These are phyloP conservation scores for Turnix velox DNA, from an alignment of 2,113 vertebrate species.

Conservation along the genomic window DNA sequence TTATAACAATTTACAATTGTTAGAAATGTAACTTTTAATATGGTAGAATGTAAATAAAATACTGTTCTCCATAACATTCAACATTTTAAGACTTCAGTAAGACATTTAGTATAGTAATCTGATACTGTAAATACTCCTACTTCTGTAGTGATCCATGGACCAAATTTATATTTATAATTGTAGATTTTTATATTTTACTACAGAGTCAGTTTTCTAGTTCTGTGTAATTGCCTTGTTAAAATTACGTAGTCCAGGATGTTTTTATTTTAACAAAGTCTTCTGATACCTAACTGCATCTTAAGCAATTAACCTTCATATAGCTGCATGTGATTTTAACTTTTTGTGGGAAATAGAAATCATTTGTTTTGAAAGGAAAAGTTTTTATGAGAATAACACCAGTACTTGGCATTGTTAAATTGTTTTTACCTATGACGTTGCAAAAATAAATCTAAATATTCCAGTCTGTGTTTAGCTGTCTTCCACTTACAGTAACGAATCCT, in stretches of 20 bases:
- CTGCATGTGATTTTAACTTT: slow-evolving; percentile 85
- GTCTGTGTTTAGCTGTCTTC: not conserved
- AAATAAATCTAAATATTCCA: slow-evolving; percentile 77
- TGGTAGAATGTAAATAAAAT: slow-evolving; percentile 82
- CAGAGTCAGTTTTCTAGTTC: slow-evolving; percentile 89
- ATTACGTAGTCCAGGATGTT: slow-evolving; percentile 76
- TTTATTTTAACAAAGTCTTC: slow-evolving; percentile 74
- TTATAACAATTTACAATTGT: slow-evolving; percentile 78
- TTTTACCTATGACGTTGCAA: slow-evolving; percentile 71
- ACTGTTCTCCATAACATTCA: slow-evolving; percentile 65
- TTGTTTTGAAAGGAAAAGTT: slow-evolving; percentile 75
- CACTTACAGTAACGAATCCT: not conserved
- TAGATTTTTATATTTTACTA: slow-evolving; percentile 99
- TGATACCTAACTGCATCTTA: slow-evolving; percentile 69
- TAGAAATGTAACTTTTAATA: slow-evolving; percentile 79
- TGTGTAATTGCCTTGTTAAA: slow-evolving; percentile 81
- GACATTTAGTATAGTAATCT: slow-evolving; percentile 74
- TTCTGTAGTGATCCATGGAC: slow-evolving; percentile 89
- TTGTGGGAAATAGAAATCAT: slow-evolving; percentile 72
- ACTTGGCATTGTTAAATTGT: slow-evolving; percentile 70
- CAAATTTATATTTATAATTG: slow-evolving; percentile 99
- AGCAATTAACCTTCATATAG: slow-evolving; percentile 77
- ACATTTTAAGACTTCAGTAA: slow-evolving; percentile 72
- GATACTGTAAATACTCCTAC: slow-evolving; percentile 87
- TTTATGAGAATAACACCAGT: slow-evolving; percentile 78